A percentile compares a stretch with the other conserved stretches of the same genome.
These are phyloP conservation scores for Phoxinus phoxinus DNA, from an alignment of 2,113 vertebrate species.

Conservation along the genomic window DNA sequence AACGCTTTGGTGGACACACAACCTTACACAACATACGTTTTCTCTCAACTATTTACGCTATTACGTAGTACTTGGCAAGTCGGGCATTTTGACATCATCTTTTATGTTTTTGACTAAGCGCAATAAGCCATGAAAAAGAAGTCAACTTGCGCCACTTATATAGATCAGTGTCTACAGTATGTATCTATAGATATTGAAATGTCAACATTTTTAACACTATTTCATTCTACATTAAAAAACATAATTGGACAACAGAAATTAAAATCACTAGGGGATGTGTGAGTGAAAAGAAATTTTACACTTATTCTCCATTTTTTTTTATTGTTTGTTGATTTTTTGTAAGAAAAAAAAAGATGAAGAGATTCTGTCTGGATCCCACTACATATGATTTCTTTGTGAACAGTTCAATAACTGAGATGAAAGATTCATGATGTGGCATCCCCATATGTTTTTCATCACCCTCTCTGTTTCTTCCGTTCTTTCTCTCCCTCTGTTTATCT, in stretches of 20 bases:
- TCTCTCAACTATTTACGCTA: no score
- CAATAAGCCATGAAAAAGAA: no score
- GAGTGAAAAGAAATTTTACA: not conserved
- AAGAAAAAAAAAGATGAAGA: conserved; percentile 2
- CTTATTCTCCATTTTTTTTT: not conserved
- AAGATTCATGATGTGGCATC: conserved; percentile 64
- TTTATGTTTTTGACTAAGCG: no score
- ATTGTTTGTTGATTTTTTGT: conserved; percentile 12
- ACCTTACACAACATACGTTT: no score
- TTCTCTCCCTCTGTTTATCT: conserved; percentile 49
- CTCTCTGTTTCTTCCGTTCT: conserved; percentile 57
- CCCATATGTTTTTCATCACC: conserved; percentile 36
- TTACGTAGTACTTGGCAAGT: no score
- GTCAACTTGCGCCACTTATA: no score
- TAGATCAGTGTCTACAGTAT: no score
- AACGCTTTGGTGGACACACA: no score
- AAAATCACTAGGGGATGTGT: not conserved
- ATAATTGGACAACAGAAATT: not conserved
- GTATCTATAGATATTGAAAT: no score
- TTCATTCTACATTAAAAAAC: not conserved
- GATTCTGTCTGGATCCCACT: not conserved
- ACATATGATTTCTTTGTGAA: conserved; percentile 50
- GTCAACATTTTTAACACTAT: no score
- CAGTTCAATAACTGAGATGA: conserved; percentile 58
- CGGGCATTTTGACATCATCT: no score